Evolutionary conservation across 2,113 vertebrate genomes (phyloP), one percentile per base, ranked within the genome.

Genomic region (Rhynchomys soricoides): DNA sequence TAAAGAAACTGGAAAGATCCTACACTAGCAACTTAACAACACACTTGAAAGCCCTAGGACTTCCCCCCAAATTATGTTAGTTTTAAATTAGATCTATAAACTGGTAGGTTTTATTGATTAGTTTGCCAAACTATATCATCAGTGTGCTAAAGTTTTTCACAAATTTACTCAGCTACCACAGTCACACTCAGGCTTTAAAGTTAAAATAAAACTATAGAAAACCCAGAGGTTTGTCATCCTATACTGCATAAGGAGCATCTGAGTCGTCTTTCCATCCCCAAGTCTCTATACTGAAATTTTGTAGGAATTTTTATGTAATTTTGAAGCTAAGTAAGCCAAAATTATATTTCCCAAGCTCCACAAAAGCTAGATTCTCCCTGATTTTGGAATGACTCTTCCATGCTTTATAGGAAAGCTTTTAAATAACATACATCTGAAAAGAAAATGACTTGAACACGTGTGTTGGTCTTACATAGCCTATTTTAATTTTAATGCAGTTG

Each of bases 101-200:
- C 40, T 40, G 4, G 37, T 0, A 79, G 40, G 22, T 52, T 37
- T 92, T 87, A 85, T 4, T 48, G 19, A 75, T 16, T 40, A 86
- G 64, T 26, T 90, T 93, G 5, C 21, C 55, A 83, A 97, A 89
- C 43, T 52, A 22, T 40, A 57, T 81, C 78, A 90, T 24, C 68
- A 40, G 37, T 52, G 10, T 40, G 4, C 11, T 55, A 45, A 64
- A 17, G 3, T 48, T 62, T 43, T 11, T 77, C 29, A 29, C 37
- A n/a, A 88, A 16, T 73, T 68, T 57, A 74, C 6, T 45, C 34
- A 7, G 11, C 40, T 16, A 75, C 0, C 12, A 77, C 16, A 59
- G 26, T 93, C 40, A 82, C 34, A 55, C 3, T 77, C 21, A 15
- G 10, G 13, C 40, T 79, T 82, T 16, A 45, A 88, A 82, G 93